phyloP scores from a whole-genome alignment of 2,797 vertebrate species.

The Crocidura indochinensis region DNA sequence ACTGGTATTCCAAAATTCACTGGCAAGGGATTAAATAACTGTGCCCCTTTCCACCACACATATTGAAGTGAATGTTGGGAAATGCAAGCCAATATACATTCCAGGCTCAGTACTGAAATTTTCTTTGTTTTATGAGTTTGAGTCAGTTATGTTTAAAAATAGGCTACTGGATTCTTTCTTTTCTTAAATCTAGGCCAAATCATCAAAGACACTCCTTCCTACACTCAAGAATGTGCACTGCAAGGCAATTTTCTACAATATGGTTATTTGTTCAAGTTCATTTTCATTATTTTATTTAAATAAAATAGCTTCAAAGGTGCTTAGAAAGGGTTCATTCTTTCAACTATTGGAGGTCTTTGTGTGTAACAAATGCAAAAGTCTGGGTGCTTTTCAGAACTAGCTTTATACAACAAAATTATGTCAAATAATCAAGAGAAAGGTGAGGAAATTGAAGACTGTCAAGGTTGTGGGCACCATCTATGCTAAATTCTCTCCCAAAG shows the following conservation, averaged over 20 bases:
- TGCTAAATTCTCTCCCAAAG: neutral
- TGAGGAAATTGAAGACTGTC: neutral
- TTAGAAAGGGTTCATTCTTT: neutral
- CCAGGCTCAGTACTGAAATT: constrained; percentile 64
- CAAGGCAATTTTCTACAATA: constrained; percentile 46
- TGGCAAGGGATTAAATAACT: constrained; percentile 62
- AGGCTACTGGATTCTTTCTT: constrained; percentile 54
- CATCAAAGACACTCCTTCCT: constrained; percentile 58
- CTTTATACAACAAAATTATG: neutral
- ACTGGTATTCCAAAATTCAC: constrained; percentile 22
- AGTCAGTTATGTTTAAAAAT: constrained; percentile 80
- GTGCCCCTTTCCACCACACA: neutral
- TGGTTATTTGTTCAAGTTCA: constrained; percentile 27
- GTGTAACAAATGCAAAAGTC: constrained; percentile 8
- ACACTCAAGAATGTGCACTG: constrained; percentile 57
- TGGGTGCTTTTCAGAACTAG: neutral
- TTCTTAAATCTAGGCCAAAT: constrained; percentile 62
- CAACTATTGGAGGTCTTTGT: neutral
- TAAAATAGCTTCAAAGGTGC: constrained; percentile 46
- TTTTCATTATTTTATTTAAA: constrained; percentile 68
- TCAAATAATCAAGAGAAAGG: neutral
- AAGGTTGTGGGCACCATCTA: neutral
- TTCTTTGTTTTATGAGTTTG: constrained; percentile 73
- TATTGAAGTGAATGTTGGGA: constrained; percentile 6
- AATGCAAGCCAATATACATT: constrained; percentile 70